These are phyloP conservation scores for Stichopus chloronotus DNA, from an alignment of 35 echinoderm and acorn worm species.

Conservation along the genomic window DNA sequence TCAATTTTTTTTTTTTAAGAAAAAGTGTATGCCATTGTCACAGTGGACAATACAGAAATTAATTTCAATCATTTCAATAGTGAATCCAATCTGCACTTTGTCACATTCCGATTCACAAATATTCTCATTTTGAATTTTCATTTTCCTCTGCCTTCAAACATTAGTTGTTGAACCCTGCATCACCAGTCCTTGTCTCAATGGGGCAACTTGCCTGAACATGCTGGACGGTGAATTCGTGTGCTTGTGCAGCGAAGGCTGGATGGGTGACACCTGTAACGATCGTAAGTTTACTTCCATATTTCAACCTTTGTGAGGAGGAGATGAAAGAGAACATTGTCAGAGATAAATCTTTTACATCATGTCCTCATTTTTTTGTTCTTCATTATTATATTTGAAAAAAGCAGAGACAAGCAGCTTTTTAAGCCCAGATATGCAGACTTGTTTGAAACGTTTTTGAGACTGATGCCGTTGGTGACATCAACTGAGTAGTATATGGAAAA, in stretches of 20 bases:
- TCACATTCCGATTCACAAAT: too few species aligned
- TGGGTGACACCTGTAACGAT: conserved; percentile 3
- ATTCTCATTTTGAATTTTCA: too few species aligned
- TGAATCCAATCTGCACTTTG: too few species aligned
- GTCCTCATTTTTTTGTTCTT: not conserved
- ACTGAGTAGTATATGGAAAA: too few species aligned
- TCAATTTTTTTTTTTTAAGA: too few species aligned
- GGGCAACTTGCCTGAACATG: conserved; percentile 53
- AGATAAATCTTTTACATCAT: not conserved
- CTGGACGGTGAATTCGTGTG: not conserved
- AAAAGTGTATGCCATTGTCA: too few species aligned
- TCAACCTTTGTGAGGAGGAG: not conserved
- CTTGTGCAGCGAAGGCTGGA: conserved; percentile 6
- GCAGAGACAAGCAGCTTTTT: not conserved
- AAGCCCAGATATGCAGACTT: too few species aligned
- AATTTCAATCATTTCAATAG: too few species aligned
- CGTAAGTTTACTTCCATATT: conserved; percentile 12
- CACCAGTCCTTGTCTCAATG: conserved; percentile 65
- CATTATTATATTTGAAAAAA: not conserved
- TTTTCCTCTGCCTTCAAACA: not conserved
- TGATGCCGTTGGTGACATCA: too few species aligned
- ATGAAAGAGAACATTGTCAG: too few species aligned
- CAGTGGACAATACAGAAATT: too few species aligned
- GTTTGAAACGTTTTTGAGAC: too few species aligned
- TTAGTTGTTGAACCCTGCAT: conserved; percentile 56